These are phyloP conservation scores for Salarias fasciatus DNA, from an alignment of 2,797 vertebrate species.

Conservation along the genomic window DNA sequence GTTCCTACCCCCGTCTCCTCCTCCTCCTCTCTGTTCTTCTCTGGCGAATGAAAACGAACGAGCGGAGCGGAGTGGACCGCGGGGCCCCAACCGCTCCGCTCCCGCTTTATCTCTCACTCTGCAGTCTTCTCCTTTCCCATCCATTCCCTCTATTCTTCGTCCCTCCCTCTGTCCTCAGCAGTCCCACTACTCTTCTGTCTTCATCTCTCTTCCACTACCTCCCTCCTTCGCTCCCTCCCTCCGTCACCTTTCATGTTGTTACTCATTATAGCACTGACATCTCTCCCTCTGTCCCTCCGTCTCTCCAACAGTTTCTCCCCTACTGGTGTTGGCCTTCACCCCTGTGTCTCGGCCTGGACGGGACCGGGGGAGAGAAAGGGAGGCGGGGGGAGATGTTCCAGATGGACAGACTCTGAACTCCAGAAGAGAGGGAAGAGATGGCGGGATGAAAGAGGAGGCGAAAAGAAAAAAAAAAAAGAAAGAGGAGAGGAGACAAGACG, in stretches of 20 bases:
- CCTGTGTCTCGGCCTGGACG: constrained; percentile 74
- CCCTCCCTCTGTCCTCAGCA: constrained; percentile 69
- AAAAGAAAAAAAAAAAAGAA: neutral
- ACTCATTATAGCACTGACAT: constrained; percentile 81
- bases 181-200: constrained; percentile 65
- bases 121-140: constrained; percentile 63
- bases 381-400: constrained; percentile 49
- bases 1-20: constrained; percentile 51
- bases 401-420: constrained; percentile 78
- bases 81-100: constrained; percentile 56
- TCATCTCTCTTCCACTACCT: constrained; percentile 58
- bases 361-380: constrained; percentile 53
- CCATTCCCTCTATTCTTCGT: constrained; percentile 65
- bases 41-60: constrained; percentile 58
- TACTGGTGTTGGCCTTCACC: constrained; percentile 79
- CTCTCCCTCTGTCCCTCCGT: constrained; percentile 67
- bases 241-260: constrained; percentile 79
- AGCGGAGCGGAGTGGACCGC: constrained; percentile 56
- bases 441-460: constrained; percentile 47
- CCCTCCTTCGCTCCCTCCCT: constrained; percentile 61
- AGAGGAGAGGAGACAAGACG: constrained; percentile 15
- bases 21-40: constrained; percentile 57
- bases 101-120: constrained; percentile 67
- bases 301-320: constrained; percentile 63
- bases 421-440: constrained; percentile 63